phyloP scores from a whole-genome alignment of 1,140 invertebrate species.

The Campoletis sonorensis region DNA sequence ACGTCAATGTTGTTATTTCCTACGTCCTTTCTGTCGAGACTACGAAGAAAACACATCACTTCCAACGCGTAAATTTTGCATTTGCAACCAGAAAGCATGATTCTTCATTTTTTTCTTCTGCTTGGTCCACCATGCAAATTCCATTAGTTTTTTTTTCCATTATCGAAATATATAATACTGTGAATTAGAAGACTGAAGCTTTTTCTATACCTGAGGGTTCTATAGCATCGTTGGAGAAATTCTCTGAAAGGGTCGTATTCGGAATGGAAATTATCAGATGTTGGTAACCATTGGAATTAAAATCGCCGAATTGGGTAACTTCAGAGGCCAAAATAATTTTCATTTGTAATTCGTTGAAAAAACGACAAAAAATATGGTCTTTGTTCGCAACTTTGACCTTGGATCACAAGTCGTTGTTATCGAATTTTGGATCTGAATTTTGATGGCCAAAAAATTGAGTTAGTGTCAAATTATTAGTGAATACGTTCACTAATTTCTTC shows the following conservation, averaged over 20 bases:
- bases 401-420: no score
- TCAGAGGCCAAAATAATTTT: no score
- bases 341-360: no score
- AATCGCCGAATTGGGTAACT: background rate
- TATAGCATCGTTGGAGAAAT: background rate
- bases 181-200: constrained; percentile 32
- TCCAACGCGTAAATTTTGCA: background rate
- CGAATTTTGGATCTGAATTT: no score
- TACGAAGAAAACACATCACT: background rate
- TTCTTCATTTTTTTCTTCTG: background rate
- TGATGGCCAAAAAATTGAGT: no score
- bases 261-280: background rate
- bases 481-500: no score
- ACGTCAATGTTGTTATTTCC: no score
- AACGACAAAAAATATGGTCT: no score
- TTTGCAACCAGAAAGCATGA: constrained; percentile 18
- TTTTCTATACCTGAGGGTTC: constrained; percentile 26
- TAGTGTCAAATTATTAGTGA: no score
- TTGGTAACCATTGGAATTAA: background rate
- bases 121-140: constrained; percentile 38
- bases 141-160: constrained; percentile 28
- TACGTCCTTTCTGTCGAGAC: no score
- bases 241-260: background rate
- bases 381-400: no score
- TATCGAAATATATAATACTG: constrained; percentile 35